Base-by-base conservation (phyloP, 2,113 vertebrate genomes). In the Rattus rattus region DNA sequence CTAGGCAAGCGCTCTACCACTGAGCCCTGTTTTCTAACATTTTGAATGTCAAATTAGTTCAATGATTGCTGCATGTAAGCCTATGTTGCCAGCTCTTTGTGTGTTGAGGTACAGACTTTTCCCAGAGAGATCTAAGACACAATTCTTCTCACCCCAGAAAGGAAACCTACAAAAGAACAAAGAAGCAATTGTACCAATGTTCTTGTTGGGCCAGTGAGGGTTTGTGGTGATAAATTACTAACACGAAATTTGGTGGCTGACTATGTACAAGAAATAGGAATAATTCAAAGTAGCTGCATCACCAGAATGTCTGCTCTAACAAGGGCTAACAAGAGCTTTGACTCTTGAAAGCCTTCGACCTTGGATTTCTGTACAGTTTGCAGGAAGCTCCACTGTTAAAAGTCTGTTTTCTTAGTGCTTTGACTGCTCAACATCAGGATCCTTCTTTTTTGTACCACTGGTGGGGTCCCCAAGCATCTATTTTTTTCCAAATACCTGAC, bases 1-100 rank as follows among this genome's bases (percentile, higher is more conserved):
- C n/a, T n/a, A n/a, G n/a, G n/a, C n/a, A n/a, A n/a, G n/a, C n/a
- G n/a, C n/a, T n/a, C n/a, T n/a, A n/a, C n/a, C n/a, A n/a, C n/a
- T n/a, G n/a, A n/a, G n/a, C n/a, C n/a, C n/a, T n/a, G n/a, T 90
- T 90, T 70, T 72, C 52, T 88, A 56, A 92, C 20, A 20, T 85
- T 91, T 43, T 47, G 19, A 65, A 47, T 70, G 7, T 76, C 7
- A 52, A n/a, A 93, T 88, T 72, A 52, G 7, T 87, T 94, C 79
- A 95, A 70, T 90, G 79, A 80, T 19, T 92, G 14, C 36, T 84
- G 10, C 3, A 59, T 76, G 20, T 65, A 72, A 95, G 87, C 87
- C 9, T 94, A 24, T 96, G 54, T 75, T 83, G 7, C 59, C 22
- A 88, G 69, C 28, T 88, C 88, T 91, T 47, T 92, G 5, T 69